Evolutionary conservation across 1,140 invertebrate genomes (phyloP), one percentile per base, ranked within the genome.

Genomic region (Phocides pigmalion): DNA sequence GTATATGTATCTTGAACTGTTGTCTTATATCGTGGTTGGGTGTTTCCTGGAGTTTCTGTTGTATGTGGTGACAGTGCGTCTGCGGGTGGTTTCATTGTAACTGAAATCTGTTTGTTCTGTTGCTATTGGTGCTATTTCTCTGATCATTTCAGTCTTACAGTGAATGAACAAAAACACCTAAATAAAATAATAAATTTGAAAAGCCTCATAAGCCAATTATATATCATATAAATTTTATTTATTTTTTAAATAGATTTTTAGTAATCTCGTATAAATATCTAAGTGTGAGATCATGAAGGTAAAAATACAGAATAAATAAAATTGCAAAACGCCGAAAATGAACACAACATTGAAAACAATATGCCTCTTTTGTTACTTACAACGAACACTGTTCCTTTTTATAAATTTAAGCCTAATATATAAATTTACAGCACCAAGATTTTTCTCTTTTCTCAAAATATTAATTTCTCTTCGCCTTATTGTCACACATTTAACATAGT

Each of bases 391-490:
- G 79, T 91, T 89, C 78, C 68, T 75, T 84, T 89, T 79, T 81
- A 87, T 85, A 85, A 85, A 87, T 91, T 91, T 89, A 91, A 89
- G 87, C 89, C 87, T 89, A 91, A 89, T 89, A 89, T 91, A 91
- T 89, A 89, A 91, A 85, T 91, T 91, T 89, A 88, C 89, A 91
- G 89, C 89, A 91, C 89, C 89, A 91, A 91, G 86, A 85, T 89
- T 87, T 89, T 87, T 86, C 78, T 89, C 82, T 84, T 87, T 87
- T 87, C 83, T 89, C 87, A 89, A 91, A 91, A 91, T 91, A 89
- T 86, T 81, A 78, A 74, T 85, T 84, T 85, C 83, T 87, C 84
- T 88, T 90, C 85, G 81, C 88, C 85, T 91, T 91, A 90, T 91
- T 91, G 89, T 91, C 89, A 82, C 87, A 87, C 81, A 87, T 90